A percentile compares a stretch with the other conserved stretches of the same genome.
Evolutionary conservation across 2,113 vertebrate species (phyloP).

Genomic region (Calidris pugnax): DNA sequence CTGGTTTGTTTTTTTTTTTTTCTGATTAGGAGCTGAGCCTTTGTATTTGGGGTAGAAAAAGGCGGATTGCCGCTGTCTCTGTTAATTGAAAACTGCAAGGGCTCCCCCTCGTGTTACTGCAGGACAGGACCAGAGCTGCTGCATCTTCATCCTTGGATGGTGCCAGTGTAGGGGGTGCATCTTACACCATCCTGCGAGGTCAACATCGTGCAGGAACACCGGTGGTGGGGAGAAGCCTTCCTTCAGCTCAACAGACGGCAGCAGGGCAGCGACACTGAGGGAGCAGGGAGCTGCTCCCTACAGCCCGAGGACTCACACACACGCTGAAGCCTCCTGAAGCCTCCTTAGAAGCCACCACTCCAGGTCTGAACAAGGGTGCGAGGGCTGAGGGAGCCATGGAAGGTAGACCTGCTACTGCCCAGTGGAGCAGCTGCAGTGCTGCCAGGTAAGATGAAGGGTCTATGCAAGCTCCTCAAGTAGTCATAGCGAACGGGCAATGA

Average conservation of each 20-base stretch:
- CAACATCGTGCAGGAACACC: fast-evolving
- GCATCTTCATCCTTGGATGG: not conserved
- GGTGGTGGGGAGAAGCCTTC: not conserved
- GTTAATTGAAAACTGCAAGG: not conserved
- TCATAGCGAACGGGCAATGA: not conserved
- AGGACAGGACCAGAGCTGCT: not conserved
- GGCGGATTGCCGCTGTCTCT: fast-evolving
- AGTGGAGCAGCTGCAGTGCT: not conserved
- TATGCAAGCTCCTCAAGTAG: not conserved
- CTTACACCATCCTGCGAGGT: fast-evolving
- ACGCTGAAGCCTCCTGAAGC: fast-evolving
- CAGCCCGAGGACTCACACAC: fast-evolving
- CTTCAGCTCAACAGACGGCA: not conserved
- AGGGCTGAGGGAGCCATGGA: not conserved
- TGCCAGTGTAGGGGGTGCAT: fast-evolving
- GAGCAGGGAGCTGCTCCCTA: fast-evolving
- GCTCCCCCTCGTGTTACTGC: slow-evolving; percentile 14
- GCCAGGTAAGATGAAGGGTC: not conserved
- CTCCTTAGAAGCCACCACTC: fast-evolving
- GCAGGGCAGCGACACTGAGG: not conserved
- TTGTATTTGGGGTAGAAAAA: not conserved
- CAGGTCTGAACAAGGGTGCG: not conserved
- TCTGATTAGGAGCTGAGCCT: not conserved
- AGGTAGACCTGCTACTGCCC: not conserved
- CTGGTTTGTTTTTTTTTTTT: not conserved